A percentile compares a stretch with the other conserved stretches of the same genome.
Conservation (phyloP, 2,888 invertebrate species). For the Pedicia rivosa region DNA sequence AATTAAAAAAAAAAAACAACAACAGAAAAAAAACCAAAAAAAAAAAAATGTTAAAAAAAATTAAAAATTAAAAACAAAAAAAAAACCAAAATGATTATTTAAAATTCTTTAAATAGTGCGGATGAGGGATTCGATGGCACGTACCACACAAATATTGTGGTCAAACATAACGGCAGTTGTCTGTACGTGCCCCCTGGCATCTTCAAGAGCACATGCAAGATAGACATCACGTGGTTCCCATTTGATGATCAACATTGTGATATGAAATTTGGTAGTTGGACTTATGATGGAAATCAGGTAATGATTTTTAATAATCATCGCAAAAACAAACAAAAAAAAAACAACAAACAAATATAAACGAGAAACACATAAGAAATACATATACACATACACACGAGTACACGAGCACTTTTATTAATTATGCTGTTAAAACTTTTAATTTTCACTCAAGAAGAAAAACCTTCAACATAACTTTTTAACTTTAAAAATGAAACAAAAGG, state of each 20-base stretch:
- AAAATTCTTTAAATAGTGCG: slow-evolving; percentile 58
- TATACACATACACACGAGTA: no score
- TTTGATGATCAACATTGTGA: slow-evolving; percentile 99
- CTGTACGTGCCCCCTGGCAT: slow-evolving; percentile 99
- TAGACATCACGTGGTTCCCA: slow-evolving; percentile 99
- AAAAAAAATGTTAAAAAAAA: slow-evolving; percentile 4
- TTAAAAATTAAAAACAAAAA: slow-evolving; percentile 6
- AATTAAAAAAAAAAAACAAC: slow-evolving; percentile 10
- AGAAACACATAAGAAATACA: no score
- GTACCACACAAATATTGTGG: slow-evolving; percentile 99
- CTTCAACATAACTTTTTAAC: no score
- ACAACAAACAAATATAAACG: no score
- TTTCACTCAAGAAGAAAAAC: no score
- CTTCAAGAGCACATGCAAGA: slow-evolving; percentile 99
- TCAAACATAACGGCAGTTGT: slow-evolving; percentile 95
- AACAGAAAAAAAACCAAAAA: slow-evolving; percentile 2
- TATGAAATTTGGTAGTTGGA: slow-evolving; percentile 99
- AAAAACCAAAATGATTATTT: slow-evolving; percentile 16
- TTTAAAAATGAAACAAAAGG: no score
- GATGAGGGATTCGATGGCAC: slow-evolving; percentile 99
- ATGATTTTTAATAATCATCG: no score
- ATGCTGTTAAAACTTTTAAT: no score
- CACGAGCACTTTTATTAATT: no score
- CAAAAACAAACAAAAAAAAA: no score
- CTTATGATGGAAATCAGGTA: slow-evolving; percentile 96